phyloP scores from a whole-genome alignment of 2,113 vertebrate genomes.

The Mionectes macconnelli region DNA sequence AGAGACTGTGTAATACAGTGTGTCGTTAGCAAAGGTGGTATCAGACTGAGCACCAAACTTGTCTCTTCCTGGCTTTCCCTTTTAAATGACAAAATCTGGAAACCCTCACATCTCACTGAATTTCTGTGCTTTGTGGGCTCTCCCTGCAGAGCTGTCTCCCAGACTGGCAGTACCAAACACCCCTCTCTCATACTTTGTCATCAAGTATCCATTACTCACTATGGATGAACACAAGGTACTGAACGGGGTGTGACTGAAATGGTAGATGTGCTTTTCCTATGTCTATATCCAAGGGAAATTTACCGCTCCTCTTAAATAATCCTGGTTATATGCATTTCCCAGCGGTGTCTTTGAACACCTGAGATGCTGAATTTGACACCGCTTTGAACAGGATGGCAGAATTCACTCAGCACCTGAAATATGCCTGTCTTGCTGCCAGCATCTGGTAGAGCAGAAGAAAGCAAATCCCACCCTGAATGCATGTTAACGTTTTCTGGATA shows the following conservation, averaged over 20 bases:
- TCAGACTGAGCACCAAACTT: background rate
- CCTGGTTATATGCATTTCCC: background rate
- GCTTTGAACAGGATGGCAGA: background rate
- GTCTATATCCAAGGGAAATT: background rate
- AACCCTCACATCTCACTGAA: background rate
- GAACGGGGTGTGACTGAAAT: background rate
- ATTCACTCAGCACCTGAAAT: background rate
- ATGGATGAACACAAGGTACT: background rate
- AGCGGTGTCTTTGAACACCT: background rate
- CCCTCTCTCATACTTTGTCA: background rate
- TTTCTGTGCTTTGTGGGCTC: background rate
- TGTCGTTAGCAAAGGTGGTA: background rate
- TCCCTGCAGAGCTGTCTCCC: background rate
- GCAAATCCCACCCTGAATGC: background rate
- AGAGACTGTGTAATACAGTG: background rate
- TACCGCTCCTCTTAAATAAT: background rate
- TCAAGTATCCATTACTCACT: background rate
- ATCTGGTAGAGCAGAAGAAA: background rate
- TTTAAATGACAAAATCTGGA: background rate
- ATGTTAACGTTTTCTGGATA: background rate
- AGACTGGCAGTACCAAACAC: background rate
- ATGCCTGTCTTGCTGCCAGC: background rate
- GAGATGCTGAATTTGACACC: background rate
- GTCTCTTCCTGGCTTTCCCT: background rate
- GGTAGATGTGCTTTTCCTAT: background rate